phyloP scores from a whole-genome alignment of 1,140 invertebrate genomes.

The Drosophila lacertosa region DNA sequence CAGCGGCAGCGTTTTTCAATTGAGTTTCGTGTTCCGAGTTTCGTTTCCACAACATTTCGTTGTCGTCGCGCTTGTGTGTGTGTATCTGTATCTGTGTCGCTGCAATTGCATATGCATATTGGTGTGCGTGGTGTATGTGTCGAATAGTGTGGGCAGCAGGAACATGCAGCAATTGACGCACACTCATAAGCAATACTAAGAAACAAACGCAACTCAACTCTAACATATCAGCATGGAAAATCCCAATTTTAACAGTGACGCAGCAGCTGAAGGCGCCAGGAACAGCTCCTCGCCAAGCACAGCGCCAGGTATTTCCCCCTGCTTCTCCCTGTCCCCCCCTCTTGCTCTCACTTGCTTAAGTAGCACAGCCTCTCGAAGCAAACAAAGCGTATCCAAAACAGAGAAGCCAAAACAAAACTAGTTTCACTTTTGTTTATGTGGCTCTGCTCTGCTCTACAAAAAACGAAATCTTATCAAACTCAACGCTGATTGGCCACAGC shows the following conservation, averaged over 20 bases:
- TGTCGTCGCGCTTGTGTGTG: not conserved
- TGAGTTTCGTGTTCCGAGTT: slow-evolving; percentile 15
- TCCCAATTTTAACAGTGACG: slow-evolving; percentile 3
- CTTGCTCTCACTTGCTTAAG: not conserved
- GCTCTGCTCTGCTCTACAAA: slow-evolving; percentile 21
- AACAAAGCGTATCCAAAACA: slow-evolving; percentile 13
- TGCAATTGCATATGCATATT: not conserved
- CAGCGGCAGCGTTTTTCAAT: slow-evolving; percentile 73
- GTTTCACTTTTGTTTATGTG: slow-evolving; percentile 59
- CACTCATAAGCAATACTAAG: slow-evolving; percentile 1
- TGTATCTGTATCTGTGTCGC: not conserved
- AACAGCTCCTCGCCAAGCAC: slow-evolving; percentile 12
- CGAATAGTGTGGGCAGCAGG: slow-evolving; percentile 14
- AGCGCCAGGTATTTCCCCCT: not conserved
- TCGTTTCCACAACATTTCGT: slow-evolving; percentile 3
- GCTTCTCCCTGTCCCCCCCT: not conserved
- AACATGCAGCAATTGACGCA: slow-evolving; percentile 24
- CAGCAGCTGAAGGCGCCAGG: slow-evolving; percentile 4
- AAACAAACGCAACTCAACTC: not conserved
- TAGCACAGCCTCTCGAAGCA: not conserved
- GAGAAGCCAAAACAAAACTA: slow-evolving; percentile 36
- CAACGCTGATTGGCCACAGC: slow-evolving; percentile 61
- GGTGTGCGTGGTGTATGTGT: slow-evolving; percentile 34
- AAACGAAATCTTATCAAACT: slow-evolving; percentile 75
- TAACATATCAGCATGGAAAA: slow-evolving; percentile 21